phyloP scores from a whole-genome alignment of 2,113 vertebrate species.

The Phasianus colchicus region DNA sequence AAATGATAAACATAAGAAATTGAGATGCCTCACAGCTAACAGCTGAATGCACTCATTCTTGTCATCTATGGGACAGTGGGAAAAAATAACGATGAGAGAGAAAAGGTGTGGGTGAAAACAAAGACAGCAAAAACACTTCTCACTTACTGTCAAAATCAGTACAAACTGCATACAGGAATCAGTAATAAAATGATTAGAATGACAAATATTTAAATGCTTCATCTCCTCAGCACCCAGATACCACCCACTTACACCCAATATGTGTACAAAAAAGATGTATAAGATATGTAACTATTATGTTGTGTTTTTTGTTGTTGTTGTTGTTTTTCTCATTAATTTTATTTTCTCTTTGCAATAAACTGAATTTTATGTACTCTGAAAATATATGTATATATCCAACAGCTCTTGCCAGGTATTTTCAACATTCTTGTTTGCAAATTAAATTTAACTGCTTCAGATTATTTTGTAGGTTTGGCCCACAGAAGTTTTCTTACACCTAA shows the following conservation, averaged over 20 bases:
- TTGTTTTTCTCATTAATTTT: background rate
- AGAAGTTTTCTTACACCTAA: conserved; percentile 30
- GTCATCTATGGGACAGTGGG: rapidly evolving
- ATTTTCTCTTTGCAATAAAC: background rate
- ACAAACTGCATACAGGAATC: background rate
- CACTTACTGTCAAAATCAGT: background rate
- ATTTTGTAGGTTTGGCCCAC: conserved; percentile 32
- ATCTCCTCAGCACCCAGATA: background rate
- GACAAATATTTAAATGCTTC: background rate
- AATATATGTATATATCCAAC: background rate
- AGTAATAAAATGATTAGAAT: background rate
- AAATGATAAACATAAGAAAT: background rate
- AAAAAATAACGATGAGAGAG: background rate
- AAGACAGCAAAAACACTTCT: background rate
- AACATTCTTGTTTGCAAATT: background rate
- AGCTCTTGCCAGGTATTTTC: background rate
- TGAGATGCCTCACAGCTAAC: background rate
- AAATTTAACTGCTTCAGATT: background rate
- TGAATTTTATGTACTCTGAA: background rate
- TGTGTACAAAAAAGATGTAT: background rate
- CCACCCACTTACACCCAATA: background rate
- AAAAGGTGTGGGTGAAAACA: background rate
- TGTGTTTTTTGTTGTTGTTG: background rate
- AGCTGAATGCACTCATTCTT: background rate
- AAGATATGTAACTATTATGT: background rate